Evolutionary conservation across 2,888 invertebrate genomes (phyloP), one percentile per base, ranked within the genome.

Genomic region (Megaustenia siamemsis): DNA sequence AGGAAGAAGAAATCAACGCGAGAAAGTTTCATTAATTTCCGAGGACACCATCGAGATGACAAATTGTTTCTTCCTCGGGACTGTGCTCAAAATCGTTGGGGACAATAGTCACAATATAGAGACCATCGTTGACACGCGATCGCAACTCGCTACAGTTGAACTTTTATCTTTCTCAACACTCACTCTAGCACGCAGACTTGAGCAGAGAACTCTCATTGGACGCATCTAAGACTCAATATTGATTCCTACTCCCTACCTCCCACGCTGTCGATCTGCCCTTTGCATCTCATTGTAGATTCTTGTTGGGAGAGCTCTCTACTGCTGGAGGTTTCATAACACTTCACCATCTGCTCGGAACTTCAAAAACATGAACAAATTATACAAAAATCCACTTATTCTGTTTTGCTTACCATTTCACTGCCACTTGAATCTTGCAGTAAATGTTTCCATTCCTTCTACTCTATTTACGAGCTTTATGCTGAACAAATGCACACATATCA

Each of bases 181-280:
- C 68, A 68, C 68, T 38, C 68, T 28, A 35, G 38, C 68, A 68
- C 68, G 35, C 68, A 24, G 68, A 38, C 35, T 38, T 38, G 15
- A 38, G 15, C 21, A 38, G 35, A 68, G 38, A 24, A 21, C 68
- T 35, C 38, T 35, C 68, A 68, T 68, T 68, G 68, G 68, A 68
- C 38, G 68, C 68, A 2, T 35, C 63, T 68, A 68, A 68, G 68
- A 68, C 35, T 38, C 68, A 38, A 38, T 68, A 68, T 68, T 38
- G 68, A 68, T 68, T n/a, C n/a, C 38, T 38, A n/a, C 15, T 28
- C 21, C 35, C 18, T 18, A 15, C 38, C 32, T 38, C 68, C 68
- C 21, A 18, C 68, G 68, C 68, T 38, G 38, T 68, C 15, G 35
- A 15, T 68, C 38, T 68, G 49, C 10, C 45, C 15, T 75, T 35